Evolutionary conservation across 2,113 vertebrate species (phyloP).

Genomic region (rat (Rattus norvegicus)): DNA sequence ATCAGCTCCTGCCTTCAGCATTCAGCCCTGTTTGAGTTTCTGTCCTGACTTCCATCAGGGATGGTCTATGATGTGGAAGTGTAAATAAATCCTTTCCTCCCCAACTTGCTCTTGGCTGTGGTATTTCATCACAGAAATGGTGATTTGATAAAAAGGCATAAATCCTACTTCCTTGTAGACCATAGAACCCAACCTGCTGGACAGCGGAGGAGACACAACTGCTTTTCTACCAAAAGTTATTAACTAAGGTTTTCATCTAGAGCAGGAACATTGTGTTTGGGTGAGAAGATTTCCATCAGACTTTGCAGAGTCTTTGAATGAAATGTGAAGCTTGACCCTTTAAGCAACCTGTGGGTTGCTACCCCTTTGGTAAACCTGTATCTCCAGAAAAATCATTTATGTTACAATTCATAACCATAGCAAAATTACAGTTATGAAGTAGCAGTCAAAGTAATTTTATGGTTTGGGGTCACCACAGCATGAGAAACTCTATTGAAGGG

Average conservation of each 20-base stretch:
- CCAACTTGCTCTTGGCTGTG: neutral
- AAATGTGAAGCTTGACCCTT: neutral
- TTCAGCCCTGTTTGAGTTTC: neutral
- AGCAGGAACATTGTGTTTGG: neutral
- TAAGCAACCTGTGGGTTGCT: neutral
- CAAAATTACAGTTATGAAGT: neutral
- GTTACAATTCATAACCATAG: neutral
- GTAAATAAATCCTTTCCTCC: neutral
- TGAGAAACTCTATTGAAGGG: neutral
- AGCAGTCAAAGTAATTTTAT: neutral
- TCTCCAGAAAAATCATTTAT: neutral
- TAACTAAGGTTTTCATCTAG: neutral
- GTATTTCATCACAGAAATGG: neutral
- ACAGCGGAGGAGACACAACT: neutral
- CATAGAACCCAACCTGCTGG: neutral
- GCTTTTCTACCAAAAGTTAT: neutral
- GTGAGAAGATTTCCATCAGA: neutral
- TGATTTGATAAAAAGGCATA: neutral
- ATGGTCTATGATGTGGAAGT: neutral
- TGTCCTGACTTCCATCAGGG: neutral
- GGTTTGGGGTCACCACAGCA: neutral
- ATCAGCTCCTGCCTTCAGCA: neutral
- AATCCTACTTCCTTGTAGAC: neutral
- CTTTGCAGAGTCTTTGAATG: neutral
- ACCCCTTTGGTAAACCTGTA: neutral